Conservation (phyloP, 2,888 invertebrate species). For the Leistus spinibarbis region DNA sequence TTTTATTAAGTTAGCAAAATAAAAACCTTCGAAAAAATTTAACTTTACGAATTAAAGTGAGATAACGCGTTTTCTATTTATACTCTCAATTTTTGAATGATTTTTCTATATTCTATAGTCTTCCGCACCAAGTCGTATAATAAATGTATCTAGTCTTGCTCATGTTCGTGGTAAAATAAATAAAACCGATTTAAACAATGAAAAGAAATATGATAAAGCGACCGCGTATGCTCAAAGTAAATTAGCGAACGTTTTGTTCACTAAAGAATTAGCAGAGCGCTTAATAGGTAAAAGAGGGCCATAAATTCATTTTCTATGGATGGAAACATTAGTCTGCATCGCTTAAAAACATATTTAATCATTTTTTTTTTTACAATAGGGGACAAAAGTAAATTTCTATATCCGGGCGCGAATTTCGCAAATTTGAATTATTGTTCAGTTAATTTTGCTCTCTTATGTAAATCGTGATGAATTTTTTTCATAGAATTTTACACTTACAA, state of each 20-base stretch:
- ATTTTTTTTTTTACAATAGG: slow-evolving; percentile 6
- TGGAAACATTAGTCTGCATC: slow-evolving; percentile 22
- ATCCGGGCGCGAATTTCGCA: no score
- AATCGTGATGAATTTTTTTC: no score
- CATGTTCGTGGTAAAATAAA: slow-evolving; percentile 72
- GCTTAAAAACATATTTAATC: background rate
- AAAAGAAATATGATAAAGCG: slow-evolving; percentile 64
- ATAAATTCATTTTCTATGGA: no score
- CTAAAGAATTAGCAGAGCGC: slow-evolving; percentile 68
- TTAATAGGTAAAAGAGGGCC: slow-evolving; percentile 65
- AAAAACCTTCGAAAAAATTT: slow-evolving; percentile 7
- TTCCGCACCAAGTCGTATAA: slow-evolving; percentile 74
- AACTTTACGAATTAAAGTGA: background rate
- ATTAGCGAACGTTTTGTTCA: slow-evolving; percentile 78
- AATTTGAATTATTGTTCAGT: no score
- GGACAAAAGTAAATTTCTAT: no score
- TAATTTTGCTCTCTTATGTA: no score
- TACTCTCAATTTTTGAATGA: background rate
- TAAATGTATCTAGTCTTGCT: slow-evolving; percentile 75
- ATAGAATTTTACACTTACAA: no score
- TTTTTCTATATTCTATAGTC: slow-evolving; percentile 51
- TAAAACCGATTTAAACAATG: slow-evolving; percentile 73
- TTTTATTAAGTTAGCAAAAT: no score
- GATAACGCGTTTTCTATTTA: background rate
- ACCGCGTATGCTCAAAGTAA: slow-evolving; percentile 81